A percentile compares a stretch with the other conserved stretches of the same genome.
phyloP scores from a whole-genome alignment of 1,140 invertebrate genomes.

The Copidosoma floridanum region DNA sequence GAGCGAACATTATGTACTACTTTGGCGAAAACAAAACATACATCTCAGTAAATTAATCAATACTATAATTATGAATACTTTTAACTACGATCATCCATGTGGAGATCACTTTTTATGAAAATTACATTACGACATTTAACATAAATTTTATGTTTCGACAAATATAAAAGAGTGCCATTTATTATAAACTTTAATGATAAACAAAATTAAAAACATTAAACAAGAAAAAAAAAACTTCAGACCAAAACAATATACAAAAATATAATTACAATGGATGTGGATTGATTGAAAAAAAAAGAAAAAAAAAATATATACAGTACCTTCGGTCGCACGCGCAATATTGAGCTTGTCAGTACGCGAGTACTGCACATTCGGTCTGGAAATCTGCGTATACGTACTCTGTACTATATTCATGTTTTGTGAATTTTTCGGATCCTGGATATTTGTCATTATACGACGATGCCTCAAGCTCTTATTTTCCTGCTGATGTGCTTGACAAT shows the following conservation, averaged over 20 bases:
- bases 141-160: too few species aligned
- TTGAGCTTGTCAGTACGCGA: conserved; percentile 48
- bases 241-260: conserved; percentile 14
- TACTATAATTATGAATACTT: too few species aligned
- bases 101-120: too few species aligned
- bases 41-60: too few species aligned
- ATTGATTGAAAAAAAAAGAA: conserved; percentile 13
- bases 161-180: background rate
- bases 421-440: conserved; percentile 42
- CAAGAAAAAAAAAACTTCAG: background rate
- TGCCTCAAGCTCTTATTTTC: background rate
- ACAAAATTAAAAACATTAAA: background rate
- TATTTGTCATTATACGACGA: conserved; percentile 36
- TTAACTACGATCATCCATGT: too few species aligned
- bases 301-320: conserved; percentile 44
- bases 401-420: conserved; percentile 45
- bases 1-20: too few species aligned
- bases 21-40: too few species aligned
- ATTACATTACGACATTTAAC: too few species aligned
- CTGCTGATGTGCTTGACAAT: background rate
- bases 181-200: background rate
- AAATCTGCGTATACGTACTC: conserved; percentile 46
- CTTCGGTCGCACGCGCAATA: conserved; percentile 46
- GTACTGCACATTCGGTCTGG: conserved; percentile 45
- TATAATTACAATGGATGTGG: too few species aligned